A percentile compares a stretch with the other conserved stretches of the same genome.
Evolutionary conservation across 1,140 invertebrate species (phyloP).

Genomic region (Caenorhabditis elegans): WBcel235 BX284605.5:11870501-11871000

Average conservation of each 20-base stretch:
- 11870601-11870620: not conserved
- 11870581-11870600: not conserved
- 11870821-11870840: not conserved
- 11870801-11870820: not conserved
- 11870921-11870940: not conserved
- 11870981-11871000: not conserved
- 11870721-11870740: too few relatives aligned
- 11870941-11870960: not conserved
- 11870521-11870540: too few relatives aligned
- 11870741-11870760: not conserved
- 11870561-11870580: too few relatives aligned
- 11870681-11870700: not conserved
- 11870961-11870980: not conserved
- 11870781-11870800: conserved; percentile 6
- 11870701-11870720: too few relatives aligned
- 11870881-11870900: not conserved
- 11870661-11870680: conserved; percentile 3
- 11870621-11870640: not conserved
- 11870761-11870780: not conserved
- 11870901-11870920: not conserved
- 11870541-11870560: too few relatives aligned
- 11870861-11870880: not conserved
- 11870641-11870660: not conserved
- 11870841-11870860: not conserved
- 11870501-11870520: too few relatives aligned